Conservation (phyloP, 2,797 vertebrate genomes). For the Emydoidea blandingii region DNA sequence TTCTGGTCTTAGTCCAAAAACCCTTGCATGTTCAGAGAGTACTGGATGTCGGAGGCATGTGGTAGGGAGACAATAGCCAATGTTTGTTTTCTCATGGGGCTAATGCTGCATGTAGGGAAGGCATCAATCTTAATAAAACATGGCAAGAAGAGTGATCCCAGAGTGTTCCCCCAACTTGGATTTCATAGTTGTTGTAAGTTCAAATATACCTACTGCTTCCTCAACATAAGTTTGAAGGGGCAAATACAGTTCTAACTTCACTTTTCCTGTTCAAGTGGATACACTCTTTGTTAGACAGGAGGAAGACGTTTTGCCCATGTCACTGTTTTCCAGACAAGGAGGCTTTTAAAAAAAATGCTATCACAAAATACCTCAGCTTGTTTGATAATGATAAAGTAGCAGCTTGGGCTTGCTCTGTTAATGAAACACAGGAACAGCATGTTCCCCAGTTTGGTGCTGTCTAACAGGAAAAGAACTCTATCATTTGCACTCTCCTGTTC, state of each 20-base stretch:
- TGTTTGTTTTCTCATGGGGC: background rate
- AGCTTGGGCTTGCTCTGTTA: background rate
- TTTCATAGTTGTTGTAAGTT: background rate
- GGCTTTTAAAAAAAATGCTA: background rate
- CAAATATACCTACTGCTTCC: background rate
- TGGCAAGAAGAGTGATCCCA: background rate
- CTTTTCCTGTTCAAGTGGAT: background rate
- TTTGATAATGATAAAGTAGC: constrained; percentile 2
- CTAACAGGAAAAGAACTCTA: background rate
- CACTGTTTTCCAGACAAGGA: background rate
- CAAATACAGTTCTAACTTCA: background rate
- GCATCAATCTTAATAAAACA: background rate
- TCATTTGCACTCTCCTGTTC: background rate
- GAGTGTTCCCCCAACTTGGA: background rate
- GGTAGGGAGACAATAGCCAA: background rate
- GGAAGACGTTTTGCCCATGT: background rate
- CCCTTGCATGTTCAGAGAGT: background rate
- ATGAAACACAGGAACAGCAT: background rate
- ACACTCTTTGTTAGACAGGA: background rate
- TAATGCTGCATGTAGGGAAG: background rate
- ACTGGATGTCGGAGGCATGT: background rate
- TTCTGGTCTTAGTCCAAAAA: background rate
- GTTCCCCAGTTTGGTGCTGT: background rate
- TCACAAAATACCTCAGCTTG: background rate
- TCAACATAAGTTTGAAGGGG: background rate